Conservation (phyloP, 2,113 vertebrate genomes). For the Dromaius novaehollandiae region DNA sequence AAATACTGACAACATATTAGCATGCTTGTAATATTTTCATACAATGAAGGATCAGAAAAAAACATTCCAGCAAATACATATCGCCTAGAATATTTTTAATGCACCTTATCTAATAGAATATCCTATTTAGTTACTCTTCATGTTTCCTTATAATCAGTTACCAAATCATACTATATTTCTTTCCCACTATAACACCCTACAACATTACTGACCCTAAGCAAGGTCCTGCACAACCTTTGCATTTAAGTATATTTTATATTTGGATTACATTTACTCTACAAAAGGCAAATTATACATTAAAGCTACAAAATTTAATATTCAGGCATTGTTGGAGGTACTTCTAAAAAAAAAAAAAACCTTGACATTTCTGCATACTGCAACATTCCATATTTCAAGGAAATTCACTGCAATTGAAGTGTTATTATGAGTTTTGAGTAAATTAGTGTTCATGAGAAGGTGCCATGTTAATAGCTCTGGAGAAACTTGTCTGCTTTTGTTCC, state of each 20-base stretch:
- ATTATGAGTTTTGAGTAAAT: background rate
- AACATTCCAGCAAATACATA: background rate
- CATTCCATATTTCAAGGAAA: background rate
- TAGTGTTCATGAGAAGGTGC: background rate
- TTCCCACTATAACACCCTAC: background rate
- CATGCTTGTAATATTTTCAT: background rate
- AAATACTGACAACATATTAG: background rate
- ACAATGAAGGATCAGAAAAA: background rate
- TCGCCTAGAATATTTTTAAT: background rate
- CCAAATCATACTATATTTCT: background rate
- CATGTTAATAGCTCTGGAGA: constrained; percentile 11
- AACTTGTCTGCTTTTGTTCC: constrained; percentile 1
- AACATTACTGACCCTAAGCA: background rate
- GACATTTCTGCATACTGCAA: background rate
- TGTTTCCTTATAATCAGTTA: background rate
- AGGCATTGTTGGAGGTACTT: fast-evolving
- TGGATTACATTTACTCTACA: background rate
- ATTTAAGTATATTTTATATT: background rate
- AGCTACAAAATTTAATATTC: background rate
- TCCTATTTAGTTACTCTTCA: background rate
- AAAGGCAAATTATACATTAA: background rate
- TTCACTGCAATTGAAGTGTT: background rate
- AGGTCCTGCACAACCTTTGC: background rate
- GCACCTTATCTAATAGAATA: background rate
- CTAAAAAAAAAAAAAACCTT: background rate